These are phyloP conservation scores for Mythimna ferrago DNA, from an alignment of 2,888 invertebrate species.

Conservation along the genomic window DNA sequence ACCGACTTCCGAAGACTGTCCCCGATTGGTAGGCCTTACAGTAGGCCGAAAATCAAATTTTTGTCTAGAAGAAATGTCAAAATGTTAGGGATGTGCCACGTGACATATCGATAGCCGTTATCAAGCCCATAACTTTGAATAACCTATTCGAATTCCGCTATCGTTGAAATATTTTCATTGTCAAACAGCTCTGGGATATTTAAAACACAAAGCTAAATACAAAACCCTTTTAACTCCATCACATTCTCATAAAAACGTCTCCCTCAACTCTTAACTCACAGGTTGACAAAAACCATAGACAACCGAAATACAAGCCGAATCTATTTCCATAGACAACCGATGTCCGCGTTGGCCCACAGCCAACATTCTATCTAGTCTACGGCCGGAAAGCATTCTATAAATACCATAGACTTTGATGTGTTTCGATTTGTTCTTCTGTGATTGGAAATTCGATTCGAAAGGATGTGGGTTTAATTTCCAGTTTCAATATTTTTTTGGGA, in stretches of 20 bases:
- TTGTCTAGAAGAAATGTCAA: too few relatives aligned
- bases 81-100: too few relatives aligned
- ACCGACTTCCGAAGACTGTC: too few relatives aligned
- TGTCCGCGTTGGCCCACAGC: conserved; percentile 67
- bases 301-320: conserved; percentile 68
- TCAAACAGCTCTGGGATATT: too few relatives aligned
- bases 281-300: conserved; percentile 69
- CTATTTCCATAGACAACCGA: conserved; percentile 69
- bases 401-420: conserved; percentile 76
- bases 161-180: too few relatives aligned
- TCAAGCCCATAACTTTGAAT: too few relatives aligned
- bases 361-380: conserved; percentile 72
- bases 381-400: conserved; percentile 74
- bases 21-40: too few relatives aligned
- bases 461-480: conserved; percentile 42
- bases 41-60: too few relatives aligned
- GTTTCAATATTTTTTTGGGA: not conserved
- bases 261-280: conserved; percentile 35
- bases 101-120: too few relatives aligned
- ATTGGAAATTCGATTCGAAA: conserved; percentile 66
- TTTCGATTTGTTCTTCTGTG: conserved; percentile 66
- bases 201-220: not conserved
- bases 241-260: conserved; percentile 26
- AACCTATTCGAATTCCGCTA: too few relatives aligned
- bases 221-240: conserved; percentile 25